Evolutionary conservation across 2,888 invertebrate species (phyloP), one percentile per base, ranked within the genome.

Genomic region (Phaedon cochleariae): DNA sequence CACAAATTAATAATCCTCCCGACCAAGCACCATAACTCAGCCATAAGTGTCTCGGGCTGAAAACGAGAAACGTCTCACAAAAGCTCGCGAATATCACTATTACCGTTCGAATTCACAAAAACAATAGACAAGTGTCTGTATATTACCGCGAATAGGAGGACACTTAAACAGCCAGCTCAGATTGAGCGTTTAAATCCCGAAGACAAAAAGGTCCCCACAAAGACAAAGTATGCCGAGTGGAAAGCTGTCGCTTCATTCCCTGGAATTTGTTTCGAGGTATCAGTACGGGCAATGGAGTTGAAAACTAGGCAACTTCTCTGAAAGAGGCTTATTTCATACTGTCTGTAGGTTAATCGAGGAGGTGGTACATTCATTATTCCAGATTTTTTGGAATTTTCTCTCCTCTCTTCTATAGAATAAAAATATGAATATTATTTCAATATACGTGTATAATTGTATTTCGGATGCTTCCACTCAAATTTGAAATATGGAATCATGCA

Each of bases 51-150:
- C 52, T 26, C 22, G 41, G 51, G 21, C 34, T 49, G 51, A 60
- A 55, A 51, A 51, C 34, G 34, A 53, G 57, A 61, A 51, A 64
- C 61, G 52, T 17, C 52, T 41, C 51, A 63, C 63, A 67, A 67
- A 60, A 67, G 63, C 52, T 48, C 46, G 66, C 49, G 64, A 67
- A 67, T 67, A 67, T 67, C 67, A 67, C 67, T 67, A 64, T 67
- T 64, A 53, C 67, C 61, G 60, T 67, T 64, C 61, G 67, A 67
- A 67, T 64, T 67, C 64, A 67, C 67, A 67, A 67, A 67, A 67
- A 67, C 67, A 67, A 67, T 67, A 58, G 67, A 64, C 67, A 54
- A 67, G 67, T 67, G 60, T 63, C 67, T 67, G 67, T 67, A 67
- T 61, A 67, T 61, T 63, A 62, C 64, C 48, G 57, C 63, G 64